Evolutionary conservation across 2,113 vertebrate species (phyloP).

Genomic region (Actenoides lindsayi): DNA sequence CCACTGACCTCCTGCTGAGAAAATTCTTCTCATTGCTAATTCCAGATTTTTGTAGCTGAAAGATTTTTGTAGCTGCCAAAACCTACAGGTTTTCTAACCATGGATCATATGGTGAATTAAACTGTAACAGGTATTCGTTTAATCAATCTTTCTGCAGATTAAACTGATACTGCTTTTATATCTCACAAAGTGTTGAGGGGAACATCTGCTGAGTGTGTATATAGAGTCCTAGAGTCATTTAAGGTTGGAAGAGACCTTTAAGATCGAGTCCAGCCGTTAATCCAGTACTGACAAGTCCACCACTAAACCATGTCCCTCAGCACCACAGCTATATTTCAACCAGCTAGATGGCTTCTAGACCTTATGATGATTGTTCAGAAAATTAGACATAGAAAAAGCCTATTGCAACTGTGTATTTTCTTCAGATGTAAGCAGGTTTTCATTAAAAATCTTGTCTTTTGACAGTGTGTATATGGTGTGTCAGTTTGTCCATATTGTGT

Average conservation of each 20-base stretch:
- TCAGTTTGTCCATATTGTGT: neutral
- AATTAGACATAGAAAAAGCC: neutral
- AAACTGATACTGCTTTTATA: neutral
- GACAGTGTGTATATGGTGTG: neutral
- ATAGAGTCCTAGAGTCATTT: neutral
- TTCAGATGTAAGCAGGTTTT: neutral
- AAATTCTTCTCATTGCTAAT: neutral
- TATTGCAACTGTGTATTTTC: neutral
- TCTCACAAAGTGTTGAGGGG: neutral
- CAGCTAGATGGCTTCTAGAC: neutral
- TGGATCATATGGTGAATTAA: neutral
- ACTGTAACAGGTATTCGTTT: neutral
- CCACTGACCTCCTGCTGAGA: neutral
- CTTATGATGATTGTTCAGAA: neutral
- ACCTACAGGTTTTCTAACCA: neutral
- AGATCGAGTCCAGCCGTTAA: neutral
- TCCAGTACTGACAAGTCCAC: neutral
- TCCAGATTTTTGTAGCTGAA: neutral
- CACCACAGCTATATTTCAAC: neutral
- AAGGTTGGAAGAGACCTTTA: neutral
- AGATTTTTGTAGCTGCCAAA: conserved; percentile 7
- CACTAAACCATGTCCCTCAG: neutral
- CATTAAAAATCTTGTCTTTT: neutral
- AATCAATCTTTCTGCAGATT: neutral
- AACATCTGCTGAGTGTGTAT: neutral